phyloP scores from a whole-genome alignment of 2,888 invertebrate species.

The Eucera pruinosa region DNA sequence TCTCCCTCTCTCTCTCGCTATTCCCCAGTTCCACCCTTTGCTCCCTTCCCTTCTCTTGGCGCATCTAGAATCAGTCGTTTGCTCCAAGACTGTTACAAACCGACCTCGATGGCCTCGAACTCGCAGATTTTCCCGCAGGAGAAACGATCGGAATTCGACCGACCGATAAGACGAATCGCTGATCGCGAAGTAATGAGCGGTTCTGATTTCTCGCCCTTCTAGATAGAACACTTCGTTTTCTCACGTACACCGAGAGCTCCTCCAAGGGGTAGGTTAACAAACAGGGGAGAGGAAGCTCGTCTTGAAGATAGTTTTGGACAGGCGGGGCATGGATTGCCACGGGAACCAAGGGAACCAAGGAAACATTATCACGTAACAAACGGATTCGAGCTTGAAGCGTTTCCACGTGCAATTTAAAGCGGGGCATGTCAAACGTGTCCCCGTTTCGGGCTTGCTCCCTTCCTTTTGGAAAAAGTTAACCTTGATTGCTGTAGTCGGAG shows the following conservation, averaged over 20 bases:
- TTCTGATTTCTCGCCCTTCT: slow-evolving; percentile 52
- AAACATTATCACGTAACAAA: slow-evolving; percentile 70
- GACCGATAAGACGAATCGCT: slow-evolving; percentile 80
- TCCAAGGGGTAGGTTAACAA: slow-evolving; percentile 24
- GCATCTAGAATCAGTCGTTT: slow-evolving; percentile 82
- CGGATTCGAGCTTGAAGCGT: slow-evolving; percentile 67
- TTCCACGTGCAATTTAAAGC: slow-evolving; percentile 65
- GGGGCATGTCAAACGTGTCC: slow-evolving; percentile 37
- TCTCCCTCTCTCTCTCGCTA: slow-evolving; percentile 13
- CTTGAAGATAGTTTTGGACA: slow-evolving; percentile 41
- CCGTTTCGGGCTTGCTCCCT: slow-evolving; percentile 9
- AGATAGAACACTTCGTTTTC: slow-evolving; percentile 15
- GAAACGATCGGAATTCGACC: slow-evolving; percentile 73
- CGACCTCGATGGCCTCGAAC: slow-evolving; percentile 78
- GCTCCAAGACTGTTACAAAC: slow-evolving; percentile 50
- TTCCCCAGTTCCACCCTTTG: not conserved
- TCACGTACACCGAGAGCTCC: slow-evolving; percentile 20
- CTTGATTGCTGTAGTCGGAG: not conserved
- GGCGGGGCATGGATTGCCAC: slow-evolving; percentile 53
- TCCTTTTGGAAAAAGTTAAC: not conserved
- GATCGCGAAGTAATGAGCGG: slow-evolving; percentile 80
- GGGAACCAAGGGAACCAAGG: slow-evolving; percentile 37
- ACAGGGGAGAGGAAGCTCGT: slow-evolving; percentile 24
- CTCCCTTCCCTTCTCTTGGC: slow-evolving; percentile 74
- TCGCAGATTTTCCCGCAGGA: slow-evolving; percentile 58